Evolutionary conservation across 1,140 invertebrate species (phyloP).

Genomic region (Asobara japonica): DNA sequence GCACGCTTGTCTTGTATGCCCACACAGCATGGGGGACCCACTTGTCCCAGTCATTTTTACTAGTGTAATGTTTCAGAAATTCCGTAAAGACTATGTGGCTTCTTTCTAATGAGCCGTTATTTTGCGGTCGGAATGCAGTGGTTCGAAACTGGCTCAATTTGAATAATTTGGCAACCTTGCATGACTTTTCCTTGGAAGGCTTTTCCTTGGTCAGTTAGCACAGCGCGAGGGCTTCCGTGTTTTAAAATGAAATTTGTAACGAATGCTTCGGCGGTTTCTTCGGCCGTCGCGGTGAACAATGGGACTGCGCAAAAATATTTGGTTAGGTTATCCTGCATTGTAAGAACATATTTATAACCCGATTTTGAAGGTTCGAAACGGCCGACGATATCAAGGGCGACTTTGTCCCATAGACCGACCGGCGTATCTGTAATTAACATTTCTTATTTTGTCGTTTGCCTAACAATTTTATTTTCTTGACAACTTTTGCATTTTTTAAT

Average conservation of each 20-base stretch:
- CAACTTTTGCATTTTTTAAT: constrained; percentile 32
- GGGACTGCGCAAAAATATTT: constrained; percentile 43
- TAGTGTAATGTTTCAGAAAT: constrained; percentile 42
- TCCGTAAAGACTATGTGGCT: constrained; percentile 38
- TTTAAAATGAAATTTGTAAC: constrained; percentile 38
- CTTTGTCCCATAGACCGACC: constrained; percentile 29
- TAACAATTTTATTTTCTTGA: constrained; percentile 32
- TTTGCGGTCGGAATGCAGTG: constrained; percentile 42
- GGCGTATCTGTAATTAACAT: constrained; percentile 36
- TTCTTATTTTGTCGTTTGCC: constrained; percentile 8
- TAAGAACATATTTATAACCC: constrained; percentile 32
- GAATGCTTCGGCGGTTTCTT: constrained; percentile 38
- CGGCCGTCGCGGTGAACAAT: constrained; percentile 34
- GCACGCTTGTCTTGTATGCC: constrained; percentile 25
- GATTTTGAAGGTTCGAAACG: constrained; percentile 17
- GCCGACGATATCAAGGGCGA: constrained; percentile 33
- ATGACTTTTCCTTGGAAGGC: constrained; percentile 42
- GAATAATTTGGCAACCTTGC: constrained; percentile 39
- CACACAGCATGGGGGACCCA: constrained; percentile 41
- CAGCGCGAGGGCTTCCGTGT: constrained; percentile 41
- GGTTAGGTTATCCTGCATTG: constrained; percentile 45
- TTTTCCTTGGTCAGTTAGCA: constrained; percentile 48
- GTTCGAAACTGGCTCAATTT: constrained; percentile 26
- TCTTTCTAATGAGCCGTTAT: constrained; percentile 44
- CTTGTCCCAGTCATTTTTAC: constrained; percentile 53